Evolutionary conservation across 2,797 vertebrate genomes (phyloP), one percentile per base, ranked within the genome.

Genomic region (Heliangelus exortis): DNA sequence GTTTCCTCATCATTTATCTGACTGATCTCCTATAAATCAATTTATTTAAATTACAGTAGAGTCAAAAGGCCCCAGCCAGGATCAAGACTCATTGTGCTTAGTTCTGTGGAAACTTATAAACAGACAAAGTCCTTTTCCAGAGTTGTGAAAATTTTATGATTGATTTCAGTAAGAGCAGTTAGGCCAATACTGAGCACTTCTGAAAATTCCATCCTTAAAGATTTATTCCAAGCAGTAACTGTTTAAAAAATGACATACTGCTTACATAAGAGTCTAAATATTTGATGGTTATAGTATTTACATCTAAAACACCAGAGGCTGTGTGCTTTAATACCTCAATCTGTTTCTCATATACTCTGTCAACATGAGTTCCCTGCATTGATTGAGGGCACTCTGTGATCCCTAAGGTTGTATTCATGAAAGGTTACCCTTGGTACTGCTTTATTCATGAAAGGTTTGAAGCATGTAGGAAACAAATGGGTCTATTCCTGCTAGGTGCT

Each of bases 221-320:
- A 96, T 97, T 96, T 96, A 96, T 96, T 96, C 93, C 85, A 82
- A 89, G 87, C 83, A 96, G 93, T 92, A 92, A 95, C 91, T 96
- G 92, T 93, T 97, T 94, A 92, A 94, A 96, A 95, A 96, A 94
- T 92, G 89, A 90, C 93, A 93, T 80, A 77, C 74, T 82, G 95
- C 92, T 96, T 96, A 95, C 92, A 96, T 95, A 96, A 96, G 91
- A 91, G 95, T 93, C 92, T 96, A 96, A 96, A 96, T 96, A 92
- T 97, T 97, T 97, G 95, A 96, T 96, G 71, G 83, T 84, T 96
- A 91, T 77, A 93, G 91, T 96, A 97, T 97, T 97, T 97, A 96
- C 95, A 96, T 96, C 91, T 95, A 80, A 96, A 95, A 84, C 93
- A 96, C 95, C 92, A 95, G 90, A 91, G 92, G 93, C 91, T 89